Evolutionary conservation across 2,797 vertebrate species (phyloP).

Genomic region (Heterohyrax brucei): DNA sequence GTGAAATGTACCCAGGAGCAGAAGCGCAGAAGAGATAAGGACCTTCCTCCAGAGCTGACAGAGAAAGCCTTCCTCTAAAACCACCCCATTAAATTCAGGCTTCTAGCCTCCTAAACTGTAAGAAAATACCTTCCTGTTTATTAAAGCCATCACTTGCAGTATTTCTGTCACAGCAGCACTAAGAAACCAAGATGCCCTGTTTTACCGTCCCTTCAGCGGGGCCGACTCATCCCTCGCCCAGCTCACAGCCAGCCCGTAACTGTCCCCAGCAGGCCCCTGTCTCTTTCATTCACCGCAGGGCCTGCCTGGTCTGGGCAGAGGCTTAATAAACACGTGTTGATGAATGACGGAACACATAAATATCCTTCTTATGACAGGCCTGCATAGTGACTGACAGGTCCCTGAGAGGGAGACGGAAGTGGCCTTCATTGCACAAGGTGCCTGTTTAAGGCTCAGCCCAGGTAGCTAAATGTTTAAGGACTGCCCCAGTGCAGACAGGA

Average conservation of each 20-base stretch:
- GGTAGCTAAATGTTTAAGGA: neutral
- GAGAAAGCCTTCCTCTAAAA: neutral
- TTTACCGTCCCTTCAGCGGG: neutral
- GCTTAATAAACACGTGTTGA: neutral
- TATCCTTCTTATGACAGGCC: neutral
- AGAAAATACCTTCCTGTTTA: neutral
- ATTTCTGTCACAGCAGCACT: neutral
- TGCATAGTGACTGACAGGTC: neutral
- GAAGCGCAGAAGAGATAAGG: neutral
- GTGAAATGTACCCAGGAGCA: neutral
- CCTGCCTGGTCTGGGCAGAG: neutral
- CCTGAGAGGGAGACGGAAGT: neutral
- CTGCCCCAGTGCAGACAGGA: neutral
- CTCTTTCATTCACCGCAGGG: neutral
- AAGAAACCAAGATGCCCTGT: neutral
- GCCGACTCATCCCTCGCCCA: neutral
- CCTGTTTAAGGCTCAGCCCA: neutral
- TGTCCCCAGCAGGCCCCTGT: neutral
- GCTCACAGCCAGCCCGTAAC: neutral
- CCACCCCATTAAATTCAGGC: neutral
- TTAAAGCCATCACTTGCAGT: neutral
- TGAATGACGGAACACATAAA: neutral
- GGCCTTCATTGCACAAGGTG: neutral
- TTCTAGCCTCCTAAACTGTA: neutral
- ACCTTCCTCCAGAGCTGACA: neutral